Evolutionary conservation across 2,888 invertebrate species (phyloP).

Genomic region (Meteorus cinctellus): DNA sequence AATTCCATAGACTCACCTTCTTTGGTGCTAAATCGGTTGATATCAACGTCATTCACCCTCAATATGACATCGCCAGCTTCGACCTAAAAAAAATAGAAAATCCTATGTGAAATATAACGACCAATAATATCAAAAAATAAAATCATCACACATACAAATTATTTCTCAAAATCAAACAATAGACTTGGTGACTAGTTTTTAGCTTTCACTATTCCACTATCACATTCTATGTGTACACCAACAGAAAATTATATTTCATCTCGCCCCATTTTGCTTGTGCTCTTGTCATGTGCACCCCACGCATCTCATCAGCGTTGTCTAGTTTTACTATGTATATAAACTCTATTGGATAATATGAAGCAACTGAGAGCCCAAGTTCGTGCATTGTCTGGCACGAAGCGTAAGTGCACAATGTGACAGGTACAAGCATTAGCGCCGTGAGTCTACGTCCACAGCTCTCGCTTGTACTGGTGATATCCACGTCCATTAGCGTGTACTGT

Average conservation of each 20-base stretch:
- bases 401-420: conserved; percentile 48
- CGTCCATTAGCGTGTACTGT: conserved; percentile 43
- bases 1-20: conserved; percentile 81
- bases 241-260: neutral
- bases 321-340: neutral
- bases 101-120: conserved; percentile 32
- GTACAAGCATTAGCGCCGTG: conserved; percentile 25
- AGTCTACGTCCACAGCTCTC: neutral
- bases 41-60: conserved; percentile 95
- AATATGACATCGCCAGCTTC: conserved; percentile 95
- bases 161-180: too few species aligned
- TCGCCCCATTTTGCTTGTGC: neutral
- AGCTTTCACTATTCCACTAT: too few species aligned
- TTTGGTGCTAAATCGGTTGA: conserved; percentile 92
- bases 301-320: conserved; percentile 2
- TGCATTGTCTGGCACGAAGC: conserved; percentile 45
- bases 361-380: conserved; percentile 33
- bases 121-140: neutral
- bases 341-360: neutral
- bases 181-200: too few species aligned
- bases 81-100: conserved; percentile 79
- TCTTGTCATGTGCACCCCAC: conserved; percentile 20
- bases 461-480: conserved; percentile 17
- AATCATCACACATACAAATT: too few species aligned
- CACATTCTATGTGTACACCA: too few species aligned